phyloP scores from a whole-genome alignment of 2,797 vertebrate species.

The Tinamus major region DNA sequence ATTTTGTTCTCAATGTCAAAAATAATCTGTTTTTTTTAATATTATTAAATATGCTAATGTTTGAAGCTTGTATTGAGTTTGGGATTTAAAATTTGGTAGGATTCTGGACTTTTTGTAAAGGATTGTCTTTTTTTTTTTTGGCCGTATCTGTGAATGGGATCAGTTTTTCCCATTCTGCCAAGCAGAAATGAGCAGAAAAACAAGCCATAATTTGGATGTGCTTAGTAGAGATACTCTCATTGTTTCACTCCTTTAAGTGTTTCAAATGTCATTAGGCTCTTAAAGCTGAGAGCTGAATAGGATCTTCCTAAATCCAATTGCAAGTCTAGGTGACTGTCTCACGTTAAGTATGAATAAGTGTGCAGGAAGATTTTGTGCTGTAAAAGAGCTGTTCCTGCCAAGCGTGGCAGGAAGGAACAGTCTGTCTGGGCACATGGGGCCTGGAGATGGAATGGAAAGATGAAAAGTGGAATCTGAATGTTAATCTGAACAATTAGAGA shows the following conservation, averaged over 20 bases:
- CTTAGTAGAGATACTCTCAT: neutral
- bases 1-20: neutral
- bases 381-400: neutral
- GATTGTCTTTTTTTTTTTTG: neutral
- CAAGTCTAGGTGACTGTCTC: neutral
- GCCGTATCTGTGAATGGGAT: neutral
- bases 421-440: neutral
- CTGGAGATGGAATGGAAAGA: neutral
- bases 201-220: neutral
- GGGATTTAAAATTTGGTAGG: neutral
- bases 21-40: neutral
- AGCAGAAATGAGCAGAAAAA: neutral
- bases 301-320: neutral
- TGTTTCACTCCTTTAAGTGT: neutral
- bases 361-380: neutral
- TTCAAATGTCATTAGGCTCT: neutral
- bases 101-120: neutral
- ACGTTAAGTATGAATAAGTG: fast-evolving
- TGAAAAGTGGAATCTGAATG: neutral
- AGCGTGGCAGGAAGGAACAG: neutral
- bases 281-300: neutral
- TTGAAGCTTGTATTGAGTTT: neutral
- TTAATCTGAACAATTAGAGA: neutral
- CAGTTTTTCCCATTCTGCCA: neutral
- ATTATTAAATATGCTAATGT: neutral